phyloP scores from a whole-genome alignment of 2,797 vertebrate species.

The Bradypus variegatus region DNA sequence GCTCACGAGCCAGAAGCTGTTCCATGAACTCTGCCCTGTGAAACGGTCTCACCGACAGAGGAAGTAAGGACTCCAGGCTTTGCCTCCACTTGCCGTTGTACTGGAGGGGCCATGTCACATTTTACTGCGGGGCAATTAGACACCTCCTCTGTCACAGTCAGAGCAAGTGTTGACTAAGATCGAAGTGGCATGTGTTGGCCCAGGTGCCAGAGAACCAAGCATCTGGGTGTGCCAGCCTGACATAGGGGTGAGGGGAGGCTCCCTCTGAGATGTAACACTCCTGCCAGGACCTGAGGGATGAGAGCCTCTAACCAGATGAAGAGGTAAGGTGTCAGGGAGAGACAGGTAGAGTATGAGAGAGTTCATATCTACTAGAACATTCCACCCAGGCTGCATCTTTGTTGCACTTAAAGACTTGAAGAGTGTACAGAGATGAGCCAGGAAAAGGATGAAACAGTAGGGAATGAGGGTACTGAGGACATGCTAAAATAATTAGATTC shows the following conservation, averaged over 20 bases:
- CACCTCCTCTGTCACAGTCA: not conserved
- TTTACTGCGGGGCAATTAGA: not conserved
- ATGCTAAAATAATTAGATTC: not conserved
- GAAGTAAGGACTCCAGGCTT: conserved; percentile 81
- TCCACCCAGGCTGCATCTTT: not conserved
- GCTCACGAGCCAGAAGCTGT: conserved; percentile 92
- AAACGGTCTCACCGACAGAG: conserved; percentile 93
- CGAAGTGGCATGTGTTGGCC: not conserved
- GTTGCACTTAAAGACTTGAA: not conserved
- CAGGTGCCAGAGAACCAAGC: not conserved
- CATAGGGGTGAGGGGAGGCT: not conserved
- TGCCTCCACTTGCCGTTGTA: not conserved
- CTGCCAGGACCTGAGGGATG: not conserved
- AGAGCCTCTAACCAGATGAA: not conserved
- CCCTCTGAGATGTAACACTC: not conserved
- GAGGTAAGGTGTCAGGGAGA: not conserved
- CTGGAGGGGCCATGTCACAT: not conserved
- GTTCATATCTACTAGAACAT: rapidly evolving
- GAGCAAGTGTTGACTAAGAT: not conserved
- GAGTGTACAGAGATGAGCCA: not conserved
- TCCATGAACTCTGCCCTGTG: conserved; percentile 93
- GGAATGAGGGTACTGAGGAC: not conserved
- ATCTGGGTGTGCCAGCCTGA: not conserved
- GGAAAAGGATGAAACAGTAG: not conserved
- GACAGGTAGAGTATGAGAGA: not conserved